Conservation (phyloP, 1,140 invertebrate species). For the Danaus plexippus region DNA sequence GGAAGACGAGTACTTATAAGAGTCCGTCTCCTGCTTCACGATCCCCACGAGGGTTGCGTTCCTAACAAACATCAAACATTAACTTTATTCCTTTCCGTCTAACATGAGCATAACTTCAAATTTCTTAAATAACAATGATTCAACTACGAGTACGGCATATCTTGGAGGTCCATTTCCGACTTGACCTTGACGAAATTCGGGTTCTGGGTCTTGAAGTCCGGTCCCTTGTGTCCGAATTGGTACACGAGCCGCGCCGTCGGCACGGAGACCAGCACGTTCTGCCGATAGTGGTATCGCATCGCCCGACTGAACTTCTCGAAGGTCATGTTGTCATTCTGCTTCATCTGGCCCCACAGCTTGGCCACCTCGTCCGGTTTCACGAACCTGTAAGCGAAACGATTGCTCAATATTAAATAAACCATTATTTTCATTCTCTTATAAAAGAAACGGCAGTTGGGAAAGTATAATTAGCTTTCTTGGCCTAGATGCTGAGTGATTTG, state of each 20-base stretch:
- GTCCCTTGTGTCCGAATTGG: slow-evolving; percentile 87
- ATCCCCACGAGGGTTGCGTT: slow-evolving; percentile 8
- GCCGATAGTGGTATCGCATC: slow-evolving; percentile 94
- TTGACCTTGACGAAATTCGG: slow-evolving; percentile 75
- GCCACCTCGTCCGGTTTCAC: slow-evolving; percentile 92
- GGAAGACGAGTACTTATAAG: too few relatives aligned
- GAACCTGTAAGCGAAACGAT: slow-evolving; percentile 74
- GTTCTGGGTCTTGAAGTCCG: slow-evolving; percentile 80
- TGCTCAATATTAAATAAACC: slow-evolving; percentile 1
- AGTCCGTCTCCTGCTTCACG: too few relatives aligned
- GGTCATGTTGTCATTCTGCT: slow-evolving; percentile 92
- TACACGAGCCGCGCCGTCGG: slow-evolving; percentile 87
- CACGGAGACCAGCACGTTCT: slow-evolving; percentile 85
- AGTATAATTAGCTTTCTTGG: too few relatives aligned
- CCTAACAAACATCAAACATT: slow-evolving; percentile 23
- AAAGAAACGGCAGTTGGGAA: too few relatives aligned
- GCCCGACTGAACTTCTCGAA: slow-evolving; percentile 95
- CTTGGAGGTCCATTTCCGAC: slow-evolving; percentile 41
- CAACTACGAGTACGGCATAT: slow-evolving; percentile 32
- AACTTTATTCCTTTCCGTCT: slow-evolving; percentile 20
- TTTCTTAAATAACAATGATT: slow-evolving; percentile 9
- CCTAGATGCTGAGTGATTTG: too few relatives aligned
- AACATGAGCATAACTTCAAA: slow-evolving; percentile 25
- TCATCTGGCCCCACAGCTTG: slow-evolving; percentile 88
- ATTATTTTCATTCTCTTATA: slow-evolving; percentile 7